Evolutionary conservation across 2,797 vertebrate species (phyloP), one percentile per base, ranked within the genome.

Genomic region (Hippoglossus hippoglossus): DNA sequence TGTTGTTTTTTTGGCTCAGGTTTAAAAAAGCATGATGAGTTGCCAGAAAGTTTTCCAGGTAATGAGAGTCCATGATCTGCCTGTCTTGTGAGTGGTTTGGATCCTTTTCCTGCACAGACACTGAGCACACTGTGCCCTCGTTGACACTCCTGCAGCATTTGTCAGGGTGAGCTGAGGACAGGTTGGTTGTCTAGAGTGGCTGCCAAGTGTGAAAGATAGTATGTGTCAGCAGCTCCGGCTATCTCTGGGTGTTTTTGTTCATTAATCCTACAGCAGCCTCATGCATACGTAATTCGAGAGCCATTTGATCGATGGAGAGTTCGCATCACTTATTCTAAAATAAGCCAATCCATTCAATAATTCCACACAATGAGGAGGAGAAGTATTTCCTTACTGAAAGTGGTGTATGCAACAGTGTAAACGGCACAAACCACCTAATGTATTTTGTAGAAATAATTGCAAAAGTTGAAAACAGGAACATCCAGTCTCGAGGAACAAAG

Each of bases 191-290:
- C 82, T 83, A 46, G 72, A 83, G 73, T 77, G 69, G 34, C 81
- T 87, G 86, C 86, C 85, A 90, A 85, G 73, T 82, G 73, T 84
- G 81, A 87, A 74, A 79, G 83, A 89, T 63, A 46, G 79, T 80
- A 78, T 80, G 80, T 87, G 83, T 90, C 75, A 77, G 83, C 81
- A 71, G 72, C 67, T 61, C 58, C 21, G 73, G 39, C 83, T 75
- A 71, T 90, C 82, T 87, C 74, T 67, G 83, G 74, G 47, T 75
- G 80, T 75, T 81, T 88, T 82, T 79, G 83, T 84, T 89, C 77
- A 82, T 83, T 86, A 82, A 68, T 87, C 73, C 69, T 50, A 56
- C 67, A 51, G 63, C 67, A 2, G 72, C 25, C 67, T 87, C 79
- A 70, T 79, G 75, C 89, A 87, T 85, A 79, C 46, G 64, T 85